Evolutionary conservation across 1,140 invertebrate species (phyloP).

Genomic region (Drosophila sp.): DNA sequence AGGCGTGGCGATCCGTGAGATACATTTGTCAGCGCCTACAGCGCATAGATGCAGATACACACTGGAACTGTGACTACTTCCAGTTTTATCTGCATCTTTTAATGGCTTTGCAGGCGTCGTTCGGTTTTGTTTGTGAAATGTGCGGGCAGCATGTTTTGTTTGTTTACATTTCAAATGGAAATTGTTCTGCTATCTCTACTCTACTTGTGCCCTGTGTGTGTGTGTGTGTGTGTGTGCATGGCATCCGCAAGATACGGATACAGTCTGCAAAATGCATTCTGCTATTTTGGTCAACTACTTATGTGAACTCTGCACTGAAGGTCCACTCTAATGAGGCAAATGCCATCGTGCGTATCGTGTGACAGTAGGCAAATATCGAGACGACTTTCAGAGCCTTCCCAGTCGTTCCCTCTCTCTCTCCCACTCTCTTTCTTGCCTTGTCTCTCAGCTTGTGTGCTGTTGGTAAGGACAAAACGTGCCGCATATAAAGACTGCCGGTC

Average conservation of each 20-base stretch:
- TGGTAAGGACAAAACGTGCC: conserved; percentile 50
- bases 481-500: conserved; percentile 57
- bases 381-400: conserved; percentile 31
- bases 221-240: conserved; percentile 31
- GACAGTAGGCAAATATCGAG: conserved; percentile 60
- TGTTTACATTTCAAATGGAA: conserved; percentile 78
- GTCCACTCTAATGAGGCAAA: conserved; percentile 46
- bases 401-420: not conserved
- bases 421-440: conserved; percentile 8
- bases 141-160: conserved; percentile 69
- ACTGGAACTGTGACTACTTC: conserved; percentile 35
- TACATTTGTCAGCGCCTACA: conserved; percentile 6
- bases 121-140: conserved; percentile 56
- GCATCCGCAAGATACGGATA: conserved; percentile 25
- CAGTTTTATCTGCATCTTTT: conserved; percentile 52
- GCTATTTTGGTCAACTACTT: conserved; percentile 53
- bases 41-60: conserved; percentile 12
- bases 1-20: conserved; percentile 18
- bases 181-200: conserved; percentile 55
- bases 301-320: not conserved
- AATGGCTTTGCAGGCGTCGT: conserved; percentile 49
- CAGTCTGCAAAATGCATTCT: conserved; percentile 66
- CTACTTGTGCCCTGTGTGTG: too few species aligned
- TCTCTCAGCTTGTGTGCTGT: conserved; percentile 13
- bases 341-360: conserved; percentile 53